Conservation (phyloP, 2,113 vertebrate species). For the Tupaia chinensis region DNA sequence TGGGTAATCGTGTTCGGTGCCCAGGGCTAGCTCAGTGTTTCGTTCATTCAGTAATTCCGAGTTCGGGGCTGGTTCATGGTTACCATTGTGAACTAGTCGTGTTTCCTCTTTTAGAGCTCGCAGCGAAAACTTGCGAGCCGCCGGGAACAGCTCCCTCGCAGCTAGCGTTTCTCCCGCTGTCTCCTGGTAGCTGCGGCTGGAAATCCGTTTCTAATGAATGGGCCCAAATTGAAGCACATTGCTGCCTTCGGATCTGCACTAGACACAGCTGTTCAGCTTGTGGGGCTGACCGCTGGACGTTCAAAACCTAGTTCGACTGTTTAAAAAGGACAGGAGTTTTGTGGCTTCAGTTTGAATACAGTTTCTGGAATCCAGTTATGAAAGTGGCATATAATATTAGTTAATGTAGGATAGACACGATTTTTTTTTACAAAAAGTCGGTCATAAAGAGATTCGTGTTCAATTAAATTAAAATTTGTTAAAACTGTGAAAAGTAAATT, state of each 20-base stretch:
- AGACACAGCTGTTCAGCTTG: conserved; percentile 64
- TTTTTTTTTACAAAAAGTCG: not conserved
- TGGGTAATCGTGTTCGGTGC: not conserved
- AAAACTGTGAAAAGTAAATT: not conserved
- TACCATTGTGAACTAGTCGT: not conserved
- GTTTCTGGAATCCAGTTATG: conserved; percentile 17
- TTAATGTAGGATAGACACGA: conserved; percentile 22
- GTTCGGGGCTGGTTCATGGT: not conserved
- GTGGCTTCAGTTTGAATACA: conserved; percentile 46
- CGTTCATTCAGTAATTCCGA: not conserved
- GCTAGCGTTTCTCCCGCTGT: conserved; percentile 38
- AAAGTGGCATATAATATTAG: not conserved
- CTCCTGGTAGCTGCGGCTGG: conserved; percentile 55
- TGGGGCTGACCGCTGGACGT: conserved; percentile 40
- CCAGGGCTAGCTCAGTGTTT: conserved; percentile 4
- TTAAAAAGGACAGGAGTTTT: conserved; percentile 62
- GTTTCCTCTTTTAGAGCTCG: conserved; percentile 67
- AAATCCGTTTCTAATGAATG: conserved; percentile 77
- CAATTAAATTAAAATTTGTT: conserved; percentile 53
- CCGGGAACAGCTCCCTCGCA: not conserved
- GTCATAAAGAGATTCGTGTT: not conserved
- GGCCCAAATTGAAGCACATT: conserved; percentile 66
- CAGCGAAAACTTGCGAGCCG: conserved; percentile 21
- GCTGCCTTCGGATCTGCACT: conserved; percentile 55
- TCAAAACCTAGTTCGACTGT: conserved; percentile 2